These are phyloP conservation scores for Psephotus haematonotus DNA, from an alignment of 2,113 vertebrate genomes.

Conservation along the genomic window DNA sequence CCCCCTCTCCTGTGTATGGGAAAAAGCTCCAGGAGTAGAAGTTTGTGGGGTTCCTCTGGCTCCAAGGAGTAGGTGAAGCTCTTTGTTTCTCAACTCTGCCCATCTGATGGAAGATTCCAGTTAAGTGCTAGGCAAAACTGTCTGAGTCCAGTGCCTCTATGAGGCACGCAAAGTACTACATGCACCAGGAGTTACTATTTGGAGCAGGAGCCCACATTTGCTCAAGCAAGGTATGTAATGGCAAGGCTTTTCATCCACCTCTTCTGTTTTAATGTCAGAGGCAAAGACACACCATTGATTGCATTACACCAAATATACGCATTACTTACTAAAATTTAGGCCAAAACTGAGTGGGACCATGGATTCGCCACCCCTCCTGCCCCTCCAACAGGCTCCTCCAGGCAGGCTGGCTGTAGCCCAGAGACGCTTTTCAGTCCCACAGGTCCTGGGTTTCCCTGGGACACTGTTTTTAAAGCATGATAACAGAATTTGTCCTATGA, in stretches of 20 bases:
- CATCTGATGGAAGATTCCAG: rapidly evolving
- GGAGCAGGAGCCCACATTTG: background rate
- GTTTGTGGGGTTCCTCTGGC: background rate
- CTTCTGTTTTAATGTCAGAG: background rate
- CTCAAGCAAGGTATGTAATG: rapidly evolving
- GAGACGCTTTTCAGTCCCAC: background rate
- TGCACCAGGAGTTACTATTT: rapidly evolving
- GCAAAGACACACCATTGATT: no score
- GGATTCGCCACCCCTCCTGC: background rate
- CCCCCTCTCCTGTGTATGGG: rapidly evolving
- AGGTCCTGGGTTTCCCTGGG: background rate
- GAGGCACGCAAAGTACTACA: rapidly evolving
- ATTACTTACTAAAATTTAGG: background rate
- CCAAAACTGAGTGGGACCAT: rapidly evolving
- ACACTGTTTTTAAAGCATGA: rapidly evolving
- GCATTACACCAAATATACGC: no score
- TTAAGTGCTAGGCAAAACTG: rapidly evolving
- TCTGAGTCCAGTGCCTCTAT: rapidly evolving
- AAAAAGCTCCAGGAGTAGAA: background rate
- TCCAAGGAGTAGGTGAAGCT: rapidly evolving
- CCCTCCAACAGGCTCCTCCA: background rate
- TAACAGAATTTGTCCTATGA: background rate
- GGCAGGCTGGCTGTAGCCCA: background rate
- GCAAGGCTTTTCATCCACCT: background rate
- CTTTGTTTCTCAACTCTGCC: background rate